Evolutionary conservation across 2,113 vertebrate genomes (phyloP).

Genomic region (Clinocottus analis): DNA sequence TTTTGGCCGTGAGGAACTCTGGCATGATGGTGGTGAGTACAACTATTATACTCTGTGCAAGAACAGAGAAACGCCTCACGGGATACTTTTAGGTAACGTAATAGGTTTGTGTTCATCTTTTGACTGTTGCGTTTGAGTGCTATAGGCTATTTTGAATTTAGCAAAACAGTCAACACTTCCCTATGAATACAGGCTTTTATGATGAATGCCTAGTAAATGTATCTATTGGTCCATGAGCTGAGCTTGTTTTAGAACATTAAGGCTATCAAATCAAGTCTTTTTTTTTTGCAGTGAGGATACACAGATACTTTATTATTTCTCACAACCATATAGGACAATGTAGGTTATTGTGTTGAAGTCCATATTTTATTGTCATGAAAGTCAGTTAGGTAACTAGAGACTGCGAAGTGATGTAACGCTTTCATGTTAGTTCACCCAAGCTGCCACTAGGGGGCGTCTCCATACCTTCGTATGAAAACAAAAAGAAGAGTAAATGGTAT

Average conservation of each 20-base stretch:
- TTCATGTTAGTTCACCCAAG: constrained; percentile 17
- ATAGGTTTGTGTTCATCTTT: not conserved
- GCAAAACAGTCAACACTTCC: not conserved
- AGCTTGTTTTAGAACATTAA: not conserved
- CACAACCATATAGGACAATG: not conserved
- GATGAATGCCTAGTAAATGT: not conserved
- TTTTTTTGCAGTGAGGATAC: not conserved
- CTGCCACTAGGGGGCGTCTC: constrained; percentile 51
- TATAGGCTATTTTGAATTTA: not conserved
- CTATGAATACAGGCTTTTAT: not conserved
- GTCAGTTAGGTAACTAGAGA: constrained; percentile 62
- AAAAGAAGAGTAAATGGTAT: no score
- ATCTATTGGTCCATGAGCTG: not conserved
- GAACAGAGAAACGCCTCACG: not conserved
- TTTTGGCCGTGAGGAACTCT: constrained; percentile 52
- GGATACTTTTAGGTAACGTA: not conserved
- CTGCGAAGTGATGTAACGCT: constrained; percentile 68
- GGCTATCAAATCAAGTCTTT: not conserved
- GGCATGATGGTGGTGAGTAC: constrained; percentile 66
- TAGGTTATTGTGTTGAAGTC: not conserved
- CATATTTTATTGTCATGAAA: constrained; percentile 22
- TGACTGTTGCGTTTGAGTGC: not conserved
- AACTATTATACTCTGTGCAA: not conserved
- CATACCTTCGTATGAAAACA: not conserved
- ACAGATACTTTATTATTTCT: not conserved